phyloP scores from a whole-genome alignment of 2,888 invertebrate species.

The Serripes groenlandicus region DNA sequence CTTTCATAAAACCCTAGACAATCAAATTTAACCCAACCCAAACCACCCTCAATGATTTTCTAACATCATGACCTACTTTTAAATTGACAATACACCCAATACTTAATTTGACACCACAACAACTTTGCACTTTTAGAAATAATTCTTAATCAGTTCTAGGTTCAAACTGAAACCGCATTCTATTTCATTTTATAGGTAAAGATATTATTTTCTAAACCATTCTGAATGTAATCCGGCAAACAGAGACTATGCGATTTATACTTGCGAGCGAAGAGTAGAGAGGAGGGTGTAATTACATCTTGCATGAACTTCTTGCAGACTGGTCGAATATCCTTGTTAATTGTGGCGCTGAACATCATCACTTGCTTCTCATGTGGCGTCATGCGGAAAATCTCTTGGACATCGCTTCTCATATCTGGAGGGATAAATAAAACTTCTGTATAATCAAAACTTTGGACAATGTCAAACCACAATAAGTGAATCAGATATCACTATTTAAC shows the following conservation, averaged over 20 bases:
- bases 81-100: too few species aligned
- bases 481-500: not conserved
- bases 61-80: too few species aligned
- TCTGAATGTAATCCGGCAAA: too few species aligned
- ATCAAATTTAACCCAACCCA: too few species aligned
- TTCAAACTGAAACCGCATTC: too few species aligned
- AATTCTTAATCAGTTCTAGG: too few species aligned
- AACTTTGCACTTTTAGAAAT: too few species aligned
- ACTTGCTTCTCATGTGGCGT: slow-evolving; percentile 99
- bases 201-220: too few species aligned
- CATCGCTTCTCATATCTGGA: slow-evolving; percentile 99
- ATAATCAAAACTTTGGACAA: not conserved
- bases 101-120: too few species aligned
- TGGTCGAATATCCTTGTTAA: slow-evolving; percentile 99
- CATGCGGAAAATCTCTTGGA: slow-evolving; percentile 99
- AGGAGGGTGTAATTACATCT: slow-evolving; percentile 91
- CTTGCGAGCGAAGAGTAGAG: not conserved
- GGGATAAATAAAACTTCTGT: not conserved
- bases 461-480: not conserved
- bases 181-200: too few species aligned
- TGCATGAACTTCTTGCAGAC: slow-evolving; percentile 99
- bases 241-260: too few species aligned
- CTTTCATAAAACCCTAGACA: not conserved
- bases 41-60: too few species aligned
- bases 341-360: slow-evolving; percentile 99